Base-by-base conservation (phyloP, 2,797 vertebrate genomes). In the Neoniphon sammara region DNA sequence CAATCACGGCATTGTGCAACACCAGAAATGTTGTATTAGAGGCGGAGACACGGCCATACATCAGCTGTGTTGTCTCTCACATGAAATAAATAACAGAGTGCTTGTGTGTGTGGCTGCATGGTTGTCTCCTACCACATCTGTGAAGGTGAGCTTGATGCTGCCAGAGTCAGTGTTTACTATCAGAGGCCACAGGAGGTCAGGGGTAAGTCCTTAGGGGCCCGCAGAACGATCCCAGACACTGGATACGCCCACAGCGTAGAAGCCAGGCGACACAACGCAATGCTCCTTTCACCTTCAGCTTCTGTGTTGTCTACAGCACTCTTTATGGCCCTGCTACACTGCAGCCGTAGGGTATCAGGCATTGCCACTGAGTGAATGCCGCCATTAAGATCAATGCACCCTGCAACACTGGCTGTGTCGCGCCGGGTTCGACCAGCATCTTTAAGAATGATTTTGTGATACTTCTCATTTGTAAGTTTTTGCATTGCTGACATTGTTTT, bases 311-410 rank as follows among this genome's bases (percentile, higher is more conserved):
- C 61, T 34, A 10, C 56, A 17, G 15, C 34, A 17, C 54, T 72
- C 76, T 78, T 78, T 84, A 78, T 75, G 66, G 53, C 73, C n/a
- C n/a, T n/a, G n/a, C n/a, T 68, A 54, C 65, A 67, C 73, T 64
- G 70, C 66, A 64, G 54, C 21, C 46, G n/a, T n/a, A n/a, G n/a
- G n/a, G n/a, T n/a, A n/a, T n/a, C n/a, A n/a, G n/a, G n/a, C n/a
- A n/a, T n/a, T n/a, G n/a, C n/a, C n/a, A n/a, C n/a, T n/a, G n/a
- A n/a, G n/a, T n/a, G n/a, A n/a, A n/a, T n/a, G n/a, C n/a, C n/a
- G n/a, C n/a, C n/a, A n/a, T n/a, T n/a, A n/a, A n/a, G n/a, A n/a
- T n/a, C n/a, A n/a, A n/a, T n/a, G n/a, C n/a, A n/a, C n/a, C n/a
- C n/a, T n/a, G n/a, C n/a, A n/a, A n/a, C n/a, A n/a, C n/a, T n/a